Evolutionary conservation across 1,140 invertebrate genomes (phyloP), one percentile per base, ranked within the genome.

Genomic region (Nephila pilipes): DNA sequence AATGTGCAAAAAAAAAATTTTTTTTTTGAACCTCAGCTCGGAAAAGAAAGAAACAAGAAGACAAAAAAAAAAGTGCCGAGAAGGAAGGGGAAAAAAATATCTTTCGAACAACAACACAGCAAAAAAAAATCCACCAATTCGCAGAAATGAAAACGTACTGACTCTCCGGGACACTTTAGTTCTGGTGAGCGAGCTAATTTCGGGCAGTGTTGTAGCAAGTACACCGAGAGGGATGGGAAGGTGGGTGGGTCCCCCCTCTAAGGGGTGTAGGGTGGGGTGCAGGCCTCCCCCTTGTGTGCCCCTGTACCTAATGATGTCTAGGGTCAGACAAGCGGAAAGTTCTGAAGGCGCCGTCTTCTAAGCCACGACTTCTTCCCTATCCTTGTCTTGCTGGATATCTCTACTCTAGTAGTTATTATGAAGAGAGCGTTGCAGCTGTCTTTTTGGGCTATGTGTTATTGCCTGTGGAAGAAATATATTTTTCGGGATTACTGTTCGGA

Each of bases 321-420:
- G 85, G 91, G 91, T 93, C 91, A 93, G 85, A 93, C 83, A 93
- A 54, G 91, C 91, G 91, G 91, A 93, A 93, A 93, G 91, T 93
- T 93, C 83, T 87, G 63, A 93, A 93, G 91, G 63, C 91, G 91
- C 91, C 91, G 91, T 36, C 46, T 90, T 80, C 46, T 22, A 38
- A 55, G 32, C 83, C 55, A 57, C 57, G 25, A 6, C 81, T 65
- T 69, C 25, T 29, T 60, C 20, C 60, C 38, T 85, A 25, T 36
- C 32, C 69, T 32, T 79, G 69, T 79, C 65, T 81, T 83, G 81
- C 14, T 55, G 46, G 69, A 75, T 75, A 75, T 75, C 29, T 75
- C 25, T 36, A 29, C 29, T 32, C 46, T 46, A 46, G 63, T 57
- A 89, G 87, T 57, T 54, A 83, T 75, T 75, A 55, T 54, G 38